Evolutionary conservation across 1,140 invertebrate species (phyloP).

Genomic region (Drosophila subobscura): DNA sequence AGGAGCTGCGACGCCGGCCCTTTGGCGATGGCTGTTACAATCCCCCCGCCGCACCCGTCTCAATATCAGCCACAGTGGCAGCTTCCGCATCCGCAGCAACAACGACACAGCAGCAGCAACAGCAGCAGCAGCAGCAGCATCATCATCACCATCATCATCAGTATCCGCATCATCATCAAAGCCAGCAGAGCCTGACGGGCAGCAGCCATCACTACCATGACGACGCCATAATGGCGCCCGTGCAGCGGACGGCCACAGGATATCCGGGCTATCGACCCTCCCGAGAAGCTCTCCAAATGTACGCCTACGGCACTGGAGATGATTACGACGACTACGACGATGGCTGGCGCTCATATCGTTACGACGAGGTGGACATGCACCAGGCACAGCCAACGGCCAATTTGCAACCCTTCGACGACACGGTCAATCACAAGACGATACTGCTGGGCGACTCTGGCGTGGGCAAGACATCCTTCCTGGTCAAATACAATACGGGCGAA

Average conservation of each 20-base stretch:
- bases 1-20: slow-evolving; percentile 70
- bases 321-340: slow-evolving; percentile 71
- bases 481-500: slow-evolving; percentile 96
- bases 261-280: slow-evolving; percentile 91
- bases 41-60: slow-evolving; percentile 63
- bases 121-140: slow-evolving; percentile 44
- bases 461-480: slow-evolving; percentile 96
- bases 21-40: slow-evolving; percentile 76
- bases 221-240: slow-evolving; percentile 71
- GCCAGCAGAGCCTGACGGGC: slow-evolving; percentile 74
- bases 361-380: slow-evolving; percentile 81
- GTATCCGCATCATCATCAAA: slow-evolving; percentile 60
- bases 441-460: slow-evolving; percentile 95
- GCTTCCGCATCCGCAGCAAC: slow-evolving; percentile 30
- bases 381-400: slow-evolving; percentile 42
- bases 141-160: slow-evolving; percentile 56
- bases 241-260: slow-evolving; percentile 87
- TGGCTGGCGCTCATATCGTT: slow-evolving; percentile 82
- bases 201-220: slow-evolving; percentile 78
- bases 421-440: slow-evolving; percentile 81
- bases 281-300: slow-evolving; percentile 86
- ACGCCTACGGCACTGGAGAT: slow-evolving; percentile 69
- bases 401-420: slow-evolving; percentile 76
- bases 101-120: slow-evolving; percentile 33
- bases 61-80: slow-evolving; percentile 5